Evolutionary conservation across 2,888 invertebrate genomes (phyloP).

Genomic region (Lepetodrilus schrolli): DNA sequence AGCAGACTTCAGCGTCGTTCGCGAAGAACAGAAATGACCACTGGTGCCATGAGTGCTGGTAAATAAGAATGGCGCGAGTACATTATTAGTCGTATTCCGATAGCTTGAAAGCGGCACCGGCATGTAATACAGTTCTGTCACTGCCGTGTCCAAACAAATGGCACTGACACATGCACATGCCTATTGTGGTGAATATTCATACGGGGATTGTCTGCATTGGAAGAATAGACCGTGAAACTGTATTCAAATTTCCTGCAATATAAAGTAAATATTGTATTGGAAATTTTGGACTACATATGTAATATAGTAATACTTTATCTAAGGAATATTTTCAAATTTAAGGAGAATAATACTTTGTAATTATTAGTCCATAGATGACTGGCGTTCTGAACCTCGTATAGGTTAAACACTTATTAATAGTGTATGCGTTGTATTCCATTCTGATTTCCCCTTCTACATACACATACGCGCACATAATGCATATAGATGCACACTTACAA

Average conservation of each 20-base stretch:
- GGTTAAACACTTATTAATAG: too few species aligned
- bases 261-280: too few species aligned
- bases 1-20: background rate
- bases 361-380: too few species aligned
- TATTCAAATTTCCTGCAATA: background rate
- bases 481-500: too few species aligned
- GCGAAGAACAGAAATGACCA: background rate
- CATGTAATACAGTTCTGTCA: background rate
- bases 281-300: too few species aligned
- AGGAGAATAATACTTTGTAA: too few species aligned
- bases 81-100: background rate
- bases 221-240: slow-evolving; percentile 2
- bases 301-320: too few species aligned
- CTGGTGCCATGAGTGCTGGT: background rate
- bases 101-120: background rate
- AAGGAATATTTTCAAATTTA: too few species aligned
- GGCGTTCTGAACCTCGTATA: too few species aligned
- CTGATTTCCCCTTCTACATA: too few species aligned
- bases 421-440: too few species aligned
- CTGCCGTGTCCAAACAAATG: background rate
- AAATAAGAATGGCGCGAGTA: background rate
- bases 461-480: too few species aligned
- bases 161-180: background rate
- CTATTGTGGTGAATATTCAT: background rate
- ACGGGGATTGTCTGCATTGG: background rate